phyloP scores from a whole-genome alignment of 2,113 vertebrate species.

The Mirounga angustirostris region DNA sequence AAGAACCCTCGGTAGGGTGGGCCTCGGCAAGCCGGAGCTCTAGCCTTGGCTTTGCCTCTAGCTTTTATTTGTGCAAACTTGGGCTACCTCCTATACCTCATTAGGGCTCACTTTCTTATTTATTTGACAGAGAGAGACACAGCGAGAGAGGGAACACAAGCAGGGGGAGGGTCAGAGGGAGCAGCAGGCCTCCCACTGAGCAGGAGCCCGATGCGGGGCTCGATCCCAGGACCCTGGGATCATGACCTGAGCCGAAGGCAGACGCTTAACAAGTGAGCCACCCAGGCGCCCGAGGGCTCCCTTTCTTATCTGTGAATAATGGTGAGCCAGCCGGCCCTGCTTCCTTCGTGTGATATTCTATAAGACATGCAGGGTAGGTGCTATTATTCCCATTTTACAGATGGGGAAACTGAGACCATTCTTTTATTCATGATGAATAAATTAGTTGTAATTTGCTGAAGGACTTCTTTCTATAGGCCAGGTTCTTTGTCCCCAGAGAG shows the following conservation, averaged over 20 bases:
- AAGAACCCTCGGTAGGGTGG: not conserved
- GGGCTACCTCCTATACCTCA: not conserved
- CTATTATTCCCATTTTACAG: not conserved
- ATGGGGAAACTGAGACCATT: not conserved
- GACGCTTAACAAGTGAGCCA: too few relatives aligned
- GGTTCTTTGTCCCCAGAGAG: not conserved
- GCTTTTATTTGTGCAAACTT: not conserved
- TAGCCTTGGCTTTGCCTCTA: not conserved
- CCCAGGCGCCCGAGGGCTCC: too few relatives aligned
- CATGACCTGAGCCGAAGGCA: too few relatives aligned
- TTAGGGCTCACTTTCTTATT: not conserved
- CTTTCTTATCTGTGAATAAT: not conserved
- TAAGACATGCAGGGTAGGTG: not conserved
- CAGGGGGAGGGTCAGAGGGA: too few relatives aligned
- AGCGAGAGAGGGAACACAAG: too few relatives aligned
- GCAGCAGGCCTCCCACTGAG: too few relatives aligned
- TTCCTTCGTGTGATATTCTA: not conserved
- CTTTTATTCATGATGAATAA: not conserved
- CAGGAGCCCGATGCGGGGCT: too few relatives aligned
- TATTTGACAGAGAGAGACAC: too few relatives aligned
- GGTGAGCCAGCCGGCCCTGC: not conserved
- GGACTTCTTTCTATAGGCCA: not conserved
- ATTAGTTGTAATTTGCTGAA: not conserved
- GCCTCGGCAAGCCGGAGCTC: not conserved
- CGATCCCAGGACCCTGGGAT: too few relatives aligned